A percentile compares a stretch with the other conserved stretches of the same genome.
phyloP scores from a whole-genome alignment of 2,797 vertebrate genomes.

The Pempheris klunzingeri region DNA sequence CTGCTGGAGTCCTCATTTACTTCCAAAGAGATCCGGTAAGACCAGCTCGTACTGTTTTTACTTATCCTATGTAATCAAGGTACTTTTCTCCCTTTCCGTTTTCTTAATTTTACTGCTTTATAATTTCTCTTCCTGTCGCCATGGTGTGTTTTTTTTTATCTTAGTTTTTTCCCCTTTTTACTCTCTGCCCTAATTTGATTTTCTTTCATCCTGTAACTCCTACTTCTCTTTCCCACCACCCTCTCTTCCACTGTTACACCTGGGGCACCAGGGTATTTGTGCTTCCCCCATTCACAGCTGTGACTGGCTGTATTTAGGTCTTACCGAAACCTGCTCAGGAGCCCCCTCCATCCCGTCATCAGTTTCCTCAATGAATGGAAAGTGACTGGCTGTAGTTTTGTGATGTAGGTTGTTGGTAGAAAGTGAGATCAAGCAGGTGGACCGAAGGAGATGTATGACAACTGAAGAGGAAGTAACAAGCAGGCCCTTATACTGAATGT shows the following conservation, averaged over 20 bases:
- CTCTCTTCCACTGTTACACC: neutral
- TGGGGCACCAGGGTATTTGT: neutral
- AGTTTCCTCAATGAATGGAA: slow-evolving; percentile 11
- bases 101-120: neutral
- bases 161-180: neutral
- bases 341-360: slow-evolving; percentile 20
- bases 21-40: slow-evolving; percentile 90
- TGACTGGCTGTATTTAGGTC: slow-evolving; percentile 1
- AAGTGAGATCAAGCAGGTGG: slow-evolving; percentile 19
- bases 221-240: neutral
- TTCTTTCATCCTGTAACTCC: neutral
- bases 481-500: neutral
- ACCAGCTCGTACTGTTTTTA: neutral
- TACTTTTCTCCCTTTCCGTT: neutral
- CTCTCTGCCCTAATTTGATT: neutral
- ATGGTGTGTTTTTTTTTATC: neutral
- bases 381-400: slow-evolving; percentile 37
- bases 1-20: slow-evolving; percentile 91
- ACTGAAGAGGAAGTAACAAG: slow-evolving; percentile 17
- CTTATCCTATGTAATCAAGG: neutral
- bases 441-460: slow-evolving; percentile 15
- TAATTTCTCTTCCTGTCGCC: neutral
- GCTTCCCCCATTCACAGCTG: slow-evolving; percentile 20
- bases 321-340: neutral
- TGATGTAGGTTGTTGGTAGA: neutral